A percentile compares a stretch with the other conserved stretches of the same genome.
phyloP scores from a whole-genome alignment of 2,888 invertebrate species.

The Acronicta psi region DNA sequence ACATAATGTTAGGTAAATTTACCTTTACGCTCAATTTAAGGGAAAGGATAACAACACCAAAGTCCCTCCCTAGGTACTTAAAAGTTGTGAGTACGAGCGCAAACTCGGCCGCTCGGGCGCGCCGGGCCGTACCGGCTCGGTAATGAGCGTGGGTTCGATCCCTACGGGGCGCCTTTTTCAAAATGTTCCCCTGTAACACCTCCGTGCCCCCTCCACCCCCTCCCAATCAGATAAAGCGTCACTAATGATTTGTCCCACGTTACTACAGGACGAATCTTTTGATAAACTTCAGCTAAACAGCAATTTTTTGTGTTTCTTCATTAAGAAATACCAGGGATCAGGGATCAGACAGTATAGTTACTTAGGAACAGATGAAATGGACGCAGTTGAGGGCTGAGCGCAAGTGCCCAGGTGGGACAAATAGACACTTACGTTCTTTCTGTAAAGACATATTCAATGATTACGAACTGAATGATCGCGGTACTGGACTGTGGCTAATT shows the following conservation, averaged over 20 bases:
- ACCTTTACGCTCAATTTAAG: slow-evolving; percentile 23
- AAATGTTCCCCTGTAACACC: slow-evolving; percentile 10
- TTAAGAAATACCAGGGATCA: background rate
- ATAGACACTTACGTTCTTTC: too few species aligned
- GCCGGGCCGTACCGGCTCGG: slow-evolving; percentile 2
- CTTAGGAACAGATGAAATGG: too few species aligned
- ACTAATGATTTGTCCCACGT: slow-evolving; percentile 31
- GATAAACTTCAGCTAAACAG: slow-evolving; percentile 1
- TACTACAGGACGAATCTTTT: slow-evolving; percentile 12
- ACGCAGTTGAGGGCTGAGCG: too few species aligned
- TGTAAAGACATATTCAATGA: too few species aligned
- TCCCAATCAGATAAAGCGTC: slow-evolving; percentile 25
- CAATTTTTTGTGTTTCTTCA: slow-evolving; percentile 3
- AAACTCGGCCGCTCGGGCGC: slow-evolving; percentile 7
- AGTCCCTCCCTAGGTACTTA: slow-evolving; percentile 25
- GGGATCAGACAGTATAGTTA: too few species aligned
- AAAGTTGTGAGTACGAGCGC: slow-evolving; percentile 24
- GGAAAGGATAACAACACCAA: slow-evolving; percentile 26
- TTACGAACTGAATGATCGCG: too few species aligned
- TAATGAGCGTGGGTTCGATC: slow-evolving; percentile 32
- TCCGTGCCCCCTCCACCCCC: background rate
- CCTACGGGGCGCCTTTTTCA: slow-evolving; percentile 28
- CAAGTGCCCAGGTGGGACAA: too few species aligned
- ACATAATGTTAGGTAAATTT: slow-evolving; percentile 15
- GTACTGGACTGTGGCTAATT: too few species aligned